Evolutionary conservation across 2,888 invertebrate species (phyloP), one percentile per base, ranked within the genome.

Genomic region (Tryphoninae sp.): DNA sequence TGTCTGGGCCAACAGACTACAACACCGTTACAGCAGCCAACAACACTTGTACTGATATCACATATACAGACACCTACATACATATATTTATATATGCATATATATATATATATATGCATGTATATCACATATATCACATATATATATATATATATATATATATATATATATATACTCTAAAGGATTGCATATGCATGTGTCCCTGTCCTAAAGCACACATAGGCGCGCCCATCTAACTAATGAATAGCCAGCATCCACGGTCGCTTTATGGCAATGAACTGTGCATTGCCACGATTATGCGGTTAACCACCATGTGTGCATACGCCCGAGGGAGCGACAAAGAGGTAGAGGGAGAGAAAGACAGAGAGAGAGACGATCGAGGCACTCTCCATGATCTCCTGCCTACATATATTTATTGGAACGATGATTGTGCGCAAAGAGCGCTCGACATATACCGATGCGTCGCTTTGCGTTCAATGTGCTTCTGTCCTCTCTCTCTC

Each of bases 201-300:
- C 51, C 55, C 71, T 26, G 51, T 62, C 75, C 55, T 33, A 76
- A 72, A 78, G 75, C 81, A 59, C 71, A 79, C 49, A 59, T n/a
- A 76, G 72, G 61, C 75, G 55, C 81, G 79, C 81, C 83, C 82
- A 83, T 80, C 82, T 78, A 83, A 84, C 84, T 84, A 84, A 84
- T 84, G 84, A 83, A 84, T 83, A 80, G 82, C 82, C 80, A 68
- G 69, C 78, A 83, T 74, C 81, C 73, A 82, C 79, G 76, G 78
- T 75, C 78, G 83, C 76, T 83, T 81, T 83, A 69, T 72, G 81
- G 76, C 83, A 81, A 83, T 77, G 83, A 81, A 78, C 81, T 76
- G 71, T 75, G 78, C 81, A 83, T 83, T 82, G 79, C 79, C 81
- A 49, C 81, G 81, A 82, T 83, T 83, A 82, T 79, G 83, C 79